phyloP scores from a whole-genome alignment of 2,888 invertebrate species.

The Drosophila peninsularis region DNA sequence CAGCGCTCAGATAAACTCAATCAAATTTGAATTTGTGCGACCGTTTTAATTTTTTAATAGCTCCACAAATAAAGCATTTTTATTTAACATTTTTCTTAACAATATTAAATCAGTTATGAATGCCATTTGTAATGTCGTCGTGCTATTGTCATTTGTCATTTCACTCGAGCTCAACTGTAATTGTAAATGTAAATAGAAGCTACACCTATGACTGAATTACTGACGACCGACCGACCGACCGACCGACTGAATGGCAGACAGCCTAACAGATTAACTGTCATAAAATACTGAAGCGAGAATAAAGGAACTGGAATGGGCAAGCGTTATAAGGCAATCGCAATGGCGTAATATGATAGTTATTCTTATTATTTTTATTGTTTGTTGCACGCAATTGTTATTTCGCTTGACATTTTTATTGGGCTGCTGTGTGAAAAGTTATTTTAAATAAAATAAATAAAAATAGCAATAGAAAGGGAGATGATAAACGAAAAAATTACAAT shows the following conservation, averaged over 20 bases:
- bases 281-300: conserved; percentile 25
- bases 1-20: no score
- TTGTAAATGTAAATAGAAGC: conserved; percentile 38
- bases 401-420: conserved; percentile 38
- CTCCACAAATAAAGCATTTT: background rate
- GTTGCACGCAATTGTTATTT: conserved; percentile 57
- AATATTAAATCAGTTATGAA: conserved; percentile 30
- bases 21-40: background rate
- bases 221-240: background rate
- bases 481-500: conserved; percentile 70
- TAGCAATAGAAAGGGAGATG: conserved; percentile 15
- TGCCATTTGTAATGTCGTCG: conserved; percentile 57
- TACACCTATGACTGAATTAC: conserved; percentile 32
- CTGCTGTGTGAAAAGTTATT: conserved; percentile 7
- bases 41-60: background rate
- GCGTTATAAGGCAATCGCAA: conserved; percentile 10
- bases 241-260: background rate
- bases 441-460: conserved; percentile 3
- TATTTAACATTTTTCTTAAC: background rate
- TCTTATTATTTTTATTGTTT: conserved; percentile 18
- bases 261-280: conserved; percentile 32
- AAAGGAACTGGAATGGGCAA: background rate
- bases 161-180: conserved; percentile 19
- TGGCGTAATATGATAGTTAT: conserved; percentile 27
- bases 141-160: conserved; percentile 30